Evolutionary conservation across 2,888 invertebrate species (phyloP), one percentile per base, ranked within the genome.

Genomic region (Pachycephus smyrnensis): DNA sequence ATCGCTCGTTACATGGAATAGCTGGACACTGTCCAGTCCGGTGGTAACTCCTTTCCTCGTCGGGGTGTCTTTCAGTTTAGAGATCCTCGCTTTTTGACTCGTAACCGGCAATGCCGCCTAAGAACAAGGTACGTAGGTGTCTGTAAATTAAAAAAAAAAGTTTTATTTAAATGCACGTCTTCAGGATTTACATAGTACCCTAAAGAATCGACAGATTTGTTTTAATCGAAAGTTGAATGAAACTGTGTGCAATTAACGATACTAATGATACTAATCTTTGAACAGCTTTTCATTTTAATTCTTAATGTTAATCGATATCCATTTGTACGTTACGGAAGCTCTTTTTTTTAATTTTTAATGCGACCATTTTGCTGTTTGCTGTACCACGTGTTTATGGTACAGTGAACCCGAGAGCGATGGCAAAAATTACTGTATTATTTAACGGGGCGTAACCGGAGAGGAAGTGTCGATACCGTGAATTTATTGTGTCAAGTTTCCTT

Each of bases 121-220:
- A 88, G 76, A 87, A 84, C 76, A 88, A 89, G 88, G 88, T 89
- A 88, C 77, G 87, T 83, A 55, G 55, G 55, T 55, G 55, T 55
- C 55, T 55, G 55, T 55, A 23, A 55, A 23, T 55, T 23, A 23
- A 2, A 55, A 55, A 74, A 75, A 36, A 31, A 31, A 15, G 6
- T 15, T n/a, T n/a, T 15, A 23, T 40, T 23, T 15, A 40, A 55
- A 9, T 23, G 0, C 23, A 55, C 55, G 55, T 9, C 23, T 23
- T 6, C 15, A 9, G 23, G 2, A 23, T 23, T 2, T 9, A 23
- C 15, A 23, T 40, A 23, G 15, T 6, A 40, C 23, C 23, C 4
- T 23, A 3, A 55, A 0, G 6, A 55, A 55, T 23, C 9, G 9
- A 55, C 55, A 0, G 23, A 23, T 2, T 55, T 55, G 2, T 55